Evolutionary conservation across 2,797 vertebrate genomes (phyloP).

Genomic region (Siniperca scherzeri): DNA sequence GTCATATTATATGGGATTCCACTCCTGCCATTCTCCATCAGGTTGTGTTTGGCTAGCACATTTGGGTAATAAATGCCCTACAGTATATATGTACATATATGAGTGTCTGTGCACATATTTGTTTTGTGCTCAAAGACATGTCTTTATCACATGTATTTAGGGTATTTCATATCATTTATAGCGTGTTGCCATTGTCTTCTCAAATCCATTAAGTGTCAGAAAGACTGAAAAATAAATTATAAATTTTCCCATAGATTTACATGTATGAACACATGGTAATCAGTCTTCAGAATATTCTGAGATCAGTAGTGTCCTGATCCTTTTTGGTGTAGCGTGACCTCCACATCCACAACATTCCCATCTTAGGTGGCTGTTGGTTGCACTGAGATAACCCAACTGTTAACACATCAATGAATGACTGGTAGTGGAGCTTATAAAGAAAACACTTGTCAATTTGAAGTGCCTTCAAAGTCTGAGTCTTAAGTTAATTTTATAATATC

Average conservation of each 20-base stretch:
- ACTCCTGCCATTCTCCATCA: not conserved
- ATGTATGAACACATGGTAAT: not conserved
- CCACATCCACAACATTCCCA: not conserved
- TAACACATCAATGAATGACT: not conserved
- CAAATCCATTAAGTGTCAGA: not conserved
- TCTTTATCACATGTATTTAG: not conserved
- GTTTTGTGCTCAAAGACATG: not conserved
- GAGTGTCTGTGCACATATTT: not conserved
- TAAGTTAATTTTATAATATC: not conserved
- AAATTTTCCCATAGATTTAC: not conserved
- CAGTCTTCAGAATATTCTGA: not conserved
- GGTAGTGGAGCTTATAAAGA: not conserved
- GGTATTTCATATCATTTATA: not conserved
- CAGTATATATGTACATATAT: not conserved
- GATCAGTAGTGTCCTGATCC: not conserved
- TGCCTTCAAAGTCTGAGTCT: not conserved
- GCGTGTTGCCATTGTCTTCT: not conserved
- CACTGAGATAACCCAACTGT: not conserved
- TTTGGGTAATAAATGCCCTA: not conserved
- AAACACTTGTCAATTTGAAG: constrained; percentile 7
- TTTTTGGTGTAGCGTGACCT: not conserved
- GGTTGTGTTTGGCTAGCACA: not conserved
- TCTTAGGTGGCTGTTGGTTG: not conserved
- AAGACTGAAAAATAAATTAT: not conserved
- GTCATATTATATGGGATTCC: too few relatives aligned